Evolutionary conservation across 2,888 invertebrate species (phyloP).

Genomic region (Blastobasis adustella): DNA sequence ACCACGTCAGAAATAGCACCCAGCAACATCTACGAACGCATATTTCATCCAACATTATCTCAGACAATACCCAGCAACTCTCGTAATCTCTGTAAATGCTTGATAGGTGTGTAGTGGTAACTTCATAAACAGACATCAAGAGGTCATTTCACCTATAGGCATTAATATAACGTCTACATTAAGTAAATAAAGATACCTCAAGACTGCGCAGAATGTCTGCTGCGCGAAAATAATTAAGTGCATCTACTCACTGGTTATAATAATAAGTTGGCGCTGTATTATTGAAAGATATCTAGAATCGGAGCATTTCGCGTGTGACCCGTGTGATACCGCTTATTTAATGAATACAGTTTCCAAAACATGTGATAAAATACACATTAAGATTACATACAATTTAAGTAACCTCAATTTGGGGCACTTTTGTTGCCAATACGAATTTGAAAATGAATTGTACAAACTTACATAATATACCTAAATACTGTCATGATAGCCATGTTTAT

Average conservation of each 20-base stretch:
- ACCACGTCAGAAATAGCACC: neutral
- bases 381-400: slow-evolving; percentile 17
- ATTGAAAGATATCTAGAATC: slow-evolving; percentile 42
- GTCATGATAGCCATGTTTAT: no score
- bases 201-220: slow-evolving; percentile 3
- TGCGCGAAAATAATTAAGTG: slow-evolving; percentile 39
- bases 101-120: no score
- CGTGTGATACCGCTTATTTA: slow-evolving; percentile 48
- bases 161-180: no score
- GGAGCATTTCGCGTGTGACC: slow-evolving; percentile 41
- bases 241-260: neutral
- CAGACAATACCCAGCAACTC: no score
- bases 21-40: no score
- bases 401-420: slow-evolving; percentile 9
- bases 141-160: no score
- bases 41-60: no score
- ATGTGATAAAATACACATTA: slow-evolving; percentile 36
- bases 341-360: slow-evolving; percentile 51
- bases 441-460: no score
- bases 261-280: slow-evolving; percentile 14
- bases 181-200: no score
- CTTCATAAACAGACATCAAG: no score
- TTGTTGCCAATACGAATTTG: neutral
- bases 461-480: no score
- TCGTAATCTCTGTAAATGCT: no score